A percentile compares a stretch with the other conserved stretches of the same genome.
Evolutionary conservation across 2,113 vertebrate species (phyloP).

Genomic region (Pachypanchax playfairii): DNA sequence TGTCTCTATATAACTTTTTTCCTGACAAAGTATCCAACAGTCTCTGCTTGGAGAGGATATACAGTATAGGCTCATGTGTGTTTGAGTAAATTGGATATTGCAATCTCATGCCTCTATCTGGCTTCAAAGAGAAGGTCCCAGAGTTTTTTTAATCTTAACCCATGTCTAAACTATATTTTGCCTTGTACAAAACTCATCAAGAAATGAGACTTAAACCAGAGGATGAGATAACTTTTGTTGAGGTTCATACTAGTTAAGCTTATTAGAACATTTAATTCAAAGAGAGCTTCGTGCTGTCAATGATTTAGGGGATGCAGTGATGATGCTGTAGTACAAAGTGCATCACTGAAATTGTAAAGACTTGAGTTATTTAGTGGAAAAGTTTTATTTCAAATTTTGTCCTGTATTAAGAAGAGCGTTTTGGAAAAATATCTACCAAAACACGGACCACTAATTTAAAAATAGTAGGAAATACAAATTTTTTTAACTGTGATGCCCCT

Average conservation of each 20-base stretch:
- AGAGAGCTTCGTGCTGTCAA: background rate
- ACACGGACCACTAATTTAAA: too few species aligned
- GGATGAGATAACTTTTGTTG: background rate
- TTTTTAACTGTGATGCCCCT: too few species aligned
- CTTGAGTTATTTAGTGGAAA: too few species aligned
- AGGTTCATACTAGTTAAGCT: background rate
- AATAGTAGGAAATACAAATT: too few species aligned
- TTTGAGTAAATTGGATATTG: conserved; percentile 34
- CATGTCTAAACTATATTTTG: background rate
- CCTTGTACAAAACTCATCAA: conserved; percentile 1
- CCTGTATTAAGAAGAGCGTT: background rate
- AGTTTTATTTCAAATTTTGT: too few species aligned
- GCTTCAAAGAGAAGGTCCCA: conserved; percentile 16
- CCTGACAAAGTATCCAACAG: conserved; percentile 25
- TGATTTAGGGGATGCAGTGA: too few species aligned
- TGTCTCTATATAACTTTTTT: conserved; percentile 33
- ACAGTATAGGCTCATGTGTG: conserved; percentile 16
- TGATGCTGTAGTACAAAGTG: too few species aligned
- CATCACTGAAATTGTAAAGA: too few species aligned
- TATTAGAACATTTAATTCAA: background rate
- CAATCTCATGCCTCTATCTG: conserved; percentile 28
- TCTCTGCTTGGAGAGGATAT: conserved; percentile 13
- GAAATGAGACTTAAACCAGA: too few species aligned
- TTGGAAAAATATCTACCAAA: background rate
- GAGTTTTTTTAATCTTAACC: conserved; percentile 15